Evolutionary conservation across 1,140 invertebrate species (phyloP).

Genomic region (Rhyzopertha dominica): DNA sequence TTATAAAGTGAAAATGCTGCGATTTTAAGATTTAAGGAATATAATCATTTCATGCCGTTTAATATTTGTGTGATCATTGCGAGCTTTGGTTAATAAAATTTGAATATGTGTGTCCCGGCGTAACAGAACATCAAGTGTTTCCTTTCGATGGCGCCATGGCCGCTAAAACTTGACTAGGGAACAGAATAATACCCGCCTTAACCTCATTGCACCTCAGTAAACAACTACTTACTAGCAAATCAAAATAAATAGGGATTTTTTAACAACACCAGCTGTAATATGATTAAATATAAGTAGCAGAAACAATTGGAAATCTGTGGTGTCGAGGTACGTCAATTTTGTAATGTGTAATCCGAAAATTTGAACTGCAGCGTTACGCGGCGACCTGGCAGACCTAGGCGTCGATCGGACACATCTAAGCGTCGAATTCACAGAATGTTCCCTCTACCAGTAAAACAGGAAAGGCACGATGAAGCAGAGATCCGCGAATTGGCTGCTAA

Average conservation of each 20-base stretch:
- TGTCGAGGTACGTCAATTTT: background rate
- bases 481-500: slow-evolving; percentile 78
- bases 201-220: slow-evolving; percentile 31
- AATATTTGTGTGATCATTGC: background rate
- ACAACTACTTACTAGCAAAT: background rate
- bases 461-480: slow-evolving; percentile 78
- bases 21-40: slow-evolving; percentile 12
- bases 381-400: slow-evolving; percentile 1
- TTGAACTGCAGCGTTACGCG: background rate
- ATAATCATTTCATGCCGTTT: background rate
- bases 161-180: slow-evolving; percentile 35
- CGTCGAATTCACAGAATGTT: slow-evolving; percentile 8
- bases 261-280: slow-evolving; percentile 1
- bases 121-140: slow-evolving; percentile 35
- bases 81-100: slow-evolving; percentile 1
- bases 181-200: slow-evolving; percentile 39
- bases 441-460: slow-evolving; percentile 62
- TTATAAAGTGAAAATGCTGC: slow-evolving; percentile 22
- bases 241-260: background rate
- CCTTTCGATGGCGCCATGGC: slow-evolving; percentile 41
- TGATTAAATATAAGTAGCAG: background rate
- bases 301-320: background rate
- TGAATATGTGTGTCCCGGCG: slow-evolving; percentile 12
- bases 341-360: background rate
- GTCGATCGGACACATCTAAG: background rate